Percentiles rank a stretch among this genome's conserved stretches.
phyloP scores from a whole-genome alignment of 2,888 invertebrate species.

The Eupithecia insigniata region DNA sequence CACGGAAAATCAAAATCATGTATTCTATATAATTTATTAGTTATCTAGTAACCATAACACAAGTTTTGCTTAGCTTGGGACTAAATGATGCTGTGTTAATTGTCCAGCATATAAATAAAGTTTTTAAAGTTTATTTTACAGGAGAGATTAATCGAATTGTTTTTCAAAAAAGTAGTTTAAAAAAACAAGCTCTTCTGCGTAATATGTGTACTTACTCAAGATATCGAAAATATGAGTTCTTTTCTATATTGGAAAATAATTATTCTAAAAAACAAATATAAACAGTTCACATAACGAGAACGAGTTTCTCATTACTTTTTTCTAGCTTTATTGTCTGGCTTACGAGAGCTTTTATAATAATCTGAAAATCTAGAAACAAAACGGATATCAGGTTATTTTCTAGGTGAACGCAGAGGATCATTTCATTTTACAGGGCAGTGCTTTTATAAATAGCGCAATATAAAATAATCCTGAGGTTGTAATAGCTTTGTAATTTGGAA shows the following conservation, averaged over 20 bases:
- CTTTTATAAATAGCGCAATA: constrained; percentile 43
- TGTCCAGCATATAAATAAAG: no score
- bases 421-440: constrained; percentile 45
- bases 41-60: no score
- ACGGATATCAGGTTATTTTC: constrained; percentile 45
- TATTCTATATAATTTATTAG: no score
- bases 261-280: no score
- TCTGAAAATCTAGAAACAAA: constrained; percentile 27
- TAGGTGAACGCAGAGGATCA: constrained; percentile 39
- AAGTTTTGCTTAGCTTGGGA: no score
- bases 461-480: constrained; percentile 39
- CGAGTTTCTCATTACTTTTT: neutral
- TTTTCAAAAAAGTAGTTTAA: no score
- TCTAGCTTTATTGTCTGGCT: neutral
- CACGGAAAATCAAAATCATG: no score
- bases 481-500: constrained; percentile 37
- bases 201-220: no score
- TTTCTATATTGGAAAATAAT: no score
- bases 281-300: neutral
- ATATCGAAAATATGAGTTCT: no score
- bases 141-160: neutral
- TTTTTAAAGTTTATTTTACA: neutral
- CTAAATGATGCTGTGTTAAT: no score
- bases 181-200: no score
- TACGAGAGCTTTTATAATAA: neutral